Conservation (phyloP, 2,797 vertebrate genomes). For the Tenualosa ilisha region DNA sequence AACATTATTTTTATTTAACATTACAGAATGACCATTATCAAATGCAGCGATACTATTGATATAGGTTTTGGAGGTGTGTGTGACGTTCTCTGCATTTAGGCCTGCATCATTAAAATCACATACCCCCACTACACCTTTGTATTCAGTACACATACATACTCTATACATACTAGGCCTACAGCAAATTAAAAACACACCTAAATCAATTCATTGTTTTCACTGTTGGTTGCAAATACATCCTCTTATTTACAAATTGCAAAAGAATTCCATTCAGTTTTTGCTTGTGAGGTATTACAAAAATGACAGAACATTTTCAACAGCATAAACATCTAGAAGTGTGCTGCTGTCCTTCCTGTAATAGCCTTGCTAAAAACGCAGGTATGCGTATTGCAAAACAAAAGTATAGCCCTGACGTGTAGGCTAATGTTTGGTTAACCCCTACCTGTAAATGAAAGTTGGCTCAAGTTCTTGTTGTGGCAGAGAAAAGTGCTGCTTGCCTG, state of each 20-base stretch:
- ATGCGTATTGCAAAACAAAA: neutral
- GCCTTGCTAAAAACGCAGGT: neutral
- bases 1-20: no score
- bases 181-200: neutral
- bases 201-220: neutral
- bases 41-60: no score
- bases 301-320: neutral
- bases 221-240: neutral
- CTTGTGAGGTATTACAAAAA: neutral
- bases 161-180: no score
- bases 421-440: neutral
- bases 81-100: no score
- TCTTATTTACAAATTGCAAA: neutral
- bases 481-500: neutral
- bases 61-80: no score
- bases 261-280: neutral
- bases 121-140: no score
- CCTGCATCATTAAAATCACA: no score
- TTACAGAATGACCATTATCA: no score
- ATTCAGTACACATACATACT: neutral
- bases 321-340: neutral
- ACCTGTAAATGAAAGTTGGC: conserved; percentile 10
- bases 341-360: neutral
- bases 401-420: neutral
- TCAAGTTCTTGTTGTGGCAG: neutral